Conservation (phyloP, 1,140 invertebrate species). For the Drosophila yakuba region DNA sequence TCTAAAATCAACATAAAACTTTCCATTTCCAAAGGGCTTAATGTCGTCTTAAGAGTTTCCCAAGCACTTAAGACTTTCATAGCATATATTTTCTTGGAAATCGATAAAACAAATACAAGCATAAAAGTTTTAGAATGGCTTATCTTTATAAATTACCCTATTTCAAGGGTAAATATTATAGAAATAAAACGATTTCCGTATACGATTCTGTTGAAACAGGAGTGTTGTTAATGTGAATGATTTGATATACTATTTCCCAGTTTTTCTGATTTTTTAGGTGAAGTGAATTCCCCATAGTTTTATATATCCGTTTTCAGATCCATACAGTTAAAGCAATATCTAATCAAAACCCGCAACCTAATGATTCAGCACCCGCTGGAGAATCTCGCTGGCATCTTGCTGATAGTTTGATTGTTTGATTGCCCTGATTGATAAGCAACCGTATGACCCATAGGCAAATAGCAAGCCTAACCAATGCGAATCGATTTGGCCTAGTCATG, state of each 20-base stretch:
- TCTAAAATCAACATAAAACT: conserved; percentile 6
- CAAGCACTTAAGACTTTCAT: background rate
- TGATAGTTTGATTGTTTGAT: background rate
- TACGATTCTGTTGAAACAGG: too few relatives aligned
- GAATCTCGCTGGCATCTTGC: background rate
- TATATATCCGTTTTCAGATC: too few relatives aligned
- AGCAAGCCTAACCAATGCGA: conserved; percentile 14
- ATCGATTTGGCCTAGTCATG: conserved; percentile 36
- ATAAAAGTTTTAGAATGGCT: background rate
- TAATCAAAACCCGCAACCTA: background rate
- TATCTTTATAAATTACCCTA: background rate
- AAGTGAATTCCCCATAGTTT: too few relatives aligned
- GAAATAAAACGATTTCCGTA: too few relatives aligned
- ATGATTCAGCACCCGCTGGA: background rate
- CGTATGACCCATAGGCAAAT: background rate
- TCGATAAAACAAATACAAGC: background rate
- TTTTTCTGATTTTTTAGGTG: background rate
- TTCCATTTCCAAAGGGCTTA: background rate
- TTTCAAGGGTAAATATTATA: background rate
- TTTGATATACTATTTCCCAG: too few relatives aligned
- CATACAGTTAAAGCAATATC: background rate
- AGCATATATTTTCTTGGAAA: background rate
- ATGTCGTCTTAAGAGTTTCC: background rate
- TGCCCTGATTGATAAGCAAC: background rate
- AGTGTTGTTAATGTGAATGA: too few relatives aligned